phyloP scores from a whole-genome alignment of 2,888 invertebrate genomes.

The Eupithecia vulgata region DNA sequence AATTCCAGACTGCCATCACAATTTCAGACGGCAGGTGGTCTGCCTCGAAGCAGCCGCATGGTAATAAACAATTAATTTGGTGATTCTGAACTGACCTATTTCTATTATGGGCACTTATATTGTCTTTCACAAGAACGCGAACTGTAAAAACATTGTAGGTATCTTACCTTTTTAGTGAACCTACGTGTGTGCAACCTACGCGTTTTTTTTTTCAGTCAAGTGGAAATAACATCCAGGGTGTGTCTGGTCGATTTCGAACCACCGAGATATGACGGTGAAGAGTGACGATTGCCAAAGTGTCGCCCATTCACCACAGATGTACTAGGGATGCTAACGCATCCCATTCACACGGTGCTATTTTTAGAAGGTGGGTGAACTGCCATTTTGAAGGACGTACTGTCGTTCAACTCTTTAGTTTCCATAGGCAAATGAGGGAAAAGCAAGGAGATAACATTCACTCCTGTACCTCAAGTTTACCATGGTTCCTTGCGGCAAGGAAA shows the following conservation, averaged over 20 bases:
- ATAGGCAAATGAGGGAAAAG: background rate
- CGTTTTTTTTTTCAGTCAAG: background rate
- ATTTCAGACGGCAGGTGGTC: background rate
- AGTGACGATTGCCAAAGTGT: constrained; percentile 38
- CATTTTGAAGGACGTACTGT: constrained; percentile 59
- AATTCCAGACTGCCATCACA: background rate
- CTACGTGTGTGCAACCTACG: background rate
- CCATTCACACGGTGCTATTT: constrained; percentile 57
- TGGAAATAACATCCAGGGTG: background rate
- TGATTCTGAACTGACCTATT: background rate
- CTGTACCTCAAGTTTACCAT: too few species aligned
- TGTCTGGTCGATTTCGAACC: background rate
- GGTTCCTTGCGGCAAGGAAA: background rate
- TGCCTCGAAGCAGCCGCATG: background rate
- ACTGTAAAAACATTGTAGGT: background rate
- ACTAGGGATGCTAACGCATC: too few species aligned
- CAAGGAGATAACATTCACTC: background rate
- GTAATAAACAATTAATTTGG: background rate
- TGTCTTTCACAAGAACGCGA: background rate
- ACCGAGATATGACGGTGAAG: constrained; percentile 22
- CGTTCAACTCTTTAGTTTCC: background rate
- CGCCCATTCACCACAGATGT: too few species aligned
- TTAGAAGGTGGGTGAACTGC: constrained; percentile 65
- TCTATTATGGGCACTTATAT: background rate
- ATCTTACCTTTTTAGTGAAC: too few species aligned